Conservation (phyloP, 2,888 invertebrate genomes). For the Aleiodes testaceus region DNA sequence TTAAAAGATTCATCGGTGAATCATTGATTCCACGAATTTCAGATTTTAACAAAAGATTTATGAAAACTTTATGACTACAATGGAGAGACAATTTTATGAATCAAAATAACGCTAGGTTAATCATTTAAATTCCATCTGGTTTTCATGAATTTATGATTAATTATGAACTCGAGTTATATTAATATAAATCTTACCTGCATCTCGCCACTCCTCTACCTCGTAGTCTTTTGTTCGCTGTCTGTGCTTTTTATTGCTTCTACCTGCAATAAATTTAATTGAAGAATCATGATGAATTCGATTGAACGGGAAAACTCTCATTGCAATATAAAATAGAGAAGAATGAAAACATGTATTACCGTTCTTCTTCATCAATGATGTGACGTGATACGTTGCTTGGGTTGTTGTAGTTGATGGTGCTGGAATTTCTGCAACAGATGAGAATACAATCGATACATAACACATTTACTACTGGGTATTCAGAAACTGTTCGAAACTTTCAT, state of each 20-base stretch:
- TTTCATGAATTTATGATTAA: too few species aligned
- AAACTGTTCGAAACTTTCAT: constrained; percentile 25
- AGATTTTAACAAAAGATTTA: too few species aligned
- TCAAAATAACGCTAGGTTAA: too few species aligned
- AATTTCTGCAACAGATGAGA: constrained; percentile 79
- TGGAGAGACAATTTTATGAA: too few species aligned
- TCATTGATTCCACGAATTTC: too few species aligned
- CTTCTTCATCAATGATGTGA: constrained; percentile 78
- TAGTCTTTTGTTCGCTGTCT: constrained; percentile 77
- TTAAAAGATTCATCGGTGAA: too few species aligned
- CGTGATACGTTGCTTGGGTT: constrained; percentile 76
- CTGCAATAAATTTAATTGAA: constrained; percentile 65
- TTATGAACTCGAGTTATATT: too few species aligned
- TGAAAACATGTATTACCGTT: constrained; percentile 75
- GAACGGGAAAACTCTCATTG: neutral
- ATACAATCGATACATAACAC: constrained; percentile 30
- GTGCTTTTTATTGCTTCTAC: constrained; percentile 76
- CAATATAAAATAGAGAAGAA: neutral
- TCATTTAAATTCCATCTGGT: too few species aligned
- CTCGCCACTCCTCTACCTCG: constrained; percentile 84
- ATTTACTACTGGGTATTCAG: constrained; percentile 7
- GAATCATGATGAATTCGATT: neutral
- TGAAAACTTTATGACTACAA: too few species aligned
- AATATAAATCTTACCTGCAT: constrained; percentile 76
- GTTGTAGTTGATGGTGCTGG: constrained; percentile 88